phyloP scores from a whole-genome alignment of 2,888 invertebrate genomes.

The Dendrolimus pini region DNA sequence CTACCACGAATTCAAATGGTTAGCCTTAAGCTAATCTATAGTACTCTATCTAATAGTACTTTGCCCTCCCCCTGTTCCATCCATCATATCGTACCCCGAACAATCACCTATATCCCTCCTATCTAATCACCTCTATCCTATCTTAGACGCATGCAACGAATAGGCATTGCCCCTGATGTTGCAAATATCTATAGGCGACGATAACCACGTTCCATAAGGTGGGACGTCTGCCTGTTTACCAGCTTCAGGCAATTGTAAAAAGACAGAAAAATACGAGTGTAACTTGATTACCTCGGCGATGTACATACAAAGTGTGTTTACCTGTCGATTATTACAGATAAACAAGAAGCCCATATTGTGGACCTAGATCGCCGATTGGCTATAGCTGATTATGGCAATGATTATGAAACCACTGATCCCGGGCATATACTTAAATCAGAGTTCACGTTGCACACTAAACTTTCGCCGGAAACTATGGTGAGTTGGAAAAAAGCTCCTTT shows the following conservation, averaged over 20 bases:
- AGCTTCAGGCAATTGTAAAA: neutral
- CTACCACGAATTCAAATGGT: too few relatives aligned
- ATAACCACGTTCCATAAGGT: neutral
- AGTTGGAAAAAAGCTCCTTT: neutral
- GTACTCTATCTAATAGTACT: too few relatives aligned
- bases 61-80: too few relatives aligned
- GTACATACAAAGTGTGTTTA: too few relatives aligned
- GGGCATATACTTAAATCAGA: slow-evolving; percentile 59
- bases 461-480: slow-evolving; percentile 72
- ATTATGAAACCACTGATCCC: slow-evolving; percentile 70
- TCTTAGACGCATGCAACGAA: too few relatives aligned
- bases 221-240: neutral
- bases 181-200: neutral
- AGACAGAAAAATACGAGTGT: neutral
- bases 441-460: slow-evolving; percentile 58
- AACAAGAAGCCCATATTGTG: slow-evolving; percentile 62
- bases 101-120: too few relatives aligned
- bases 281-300: neutral
- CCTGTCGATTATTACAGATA: slow-evolving; percentile 58
- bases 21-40: too few relatives aligned
- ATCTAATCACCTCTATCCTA: too few relatives aligned
- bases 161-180: neutral
- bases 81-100: too few relatives aligned
- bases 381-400: slow-evolving; percentile 82
- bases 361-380: slow-evolving; percentile 79